Evolutionary conservation across 2,888 invertebrate genomes (phyloP), one percentile per base, ranked within the genome.

Genomic region (Mythimna ferrago): DNA sequence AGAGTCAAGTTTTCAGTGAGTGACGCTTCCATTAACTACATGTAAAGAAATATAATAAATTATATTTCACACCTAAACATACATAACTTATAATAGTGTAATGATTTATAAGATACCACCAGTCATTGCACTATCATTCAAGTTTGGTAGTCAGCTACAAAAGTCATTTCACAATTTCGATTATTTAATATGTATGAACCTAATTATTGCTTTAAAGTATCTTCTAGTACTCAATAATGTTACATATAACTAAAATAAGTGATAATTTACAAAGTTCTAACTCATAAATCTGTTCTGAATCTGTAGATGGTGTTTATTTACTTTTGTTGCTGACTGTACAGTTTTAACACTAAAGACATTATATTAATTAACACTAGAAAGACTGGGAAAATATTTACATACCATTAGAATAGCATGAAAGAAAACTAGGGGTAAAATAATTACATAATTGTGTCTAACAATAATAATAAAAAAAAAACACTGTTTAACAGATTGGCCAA

Each of bases 371-470:
- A 71, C 67, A 83, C 78, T 86, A 86, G 54, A 80, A 83, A 81
- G 80, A 80, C 81, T 78, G 81, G 72, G 78, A 79, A 79, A 81
- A 78, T 86, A 86, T 86, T 85, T 86, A 86, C 85, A 86, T 75
- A 81, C 83, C 69, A 75, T 77, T 74, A 74, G 58, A 80, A 75
- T 63, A 86, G 74, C 76, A 79, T 77, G 71, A 76, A 80, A 79
- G 57, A 60, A 78, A 76, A 57, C 51, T 66, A 71, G 14, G 66
- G 60, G 58, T 74, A 66, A 66, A 84, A 41, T 70, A 84, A 72
- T 73, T 73, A 83, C 51, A 75, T 71, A 66, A 71, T 48, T 51
- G 58, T 66, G 62, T 68, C 73, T 79, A 76, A 75, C 38, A 71
- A 77, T 73, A 74, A 71, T n/a, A n/a, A 32, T 4, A 61, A 66